Conservation (phyloP, 2,113 vertebrate species). For the Podiceps cristatus region DNA sequence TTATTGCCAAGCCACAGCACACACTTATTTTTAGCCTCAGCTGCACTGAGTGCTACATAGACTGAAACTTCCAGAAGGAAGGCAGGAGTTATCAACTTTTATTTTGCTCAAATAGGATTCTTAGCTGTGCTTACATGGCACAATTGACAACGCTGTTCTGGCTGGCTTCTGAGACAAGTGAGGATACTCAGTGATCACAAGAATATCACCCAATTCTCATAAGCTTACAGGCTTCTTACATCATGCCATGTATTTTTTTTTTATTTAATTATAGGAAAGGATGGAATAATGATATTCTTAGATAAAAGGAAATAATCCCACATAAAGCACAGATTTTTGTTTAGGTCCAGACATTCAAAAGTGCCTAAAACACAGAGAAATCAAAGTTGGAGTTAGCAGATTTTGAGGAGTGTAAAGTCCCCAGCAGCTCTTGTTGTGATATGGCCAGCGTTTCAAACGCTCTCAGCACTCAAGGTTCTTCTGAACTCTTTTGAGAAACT, state of each 20-base stretch:
- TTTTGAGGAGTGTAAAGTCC: constrained; percentile 17
- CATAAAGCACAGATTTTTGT: not conserved
- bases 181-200: not conserved
- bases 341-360: not conserved
- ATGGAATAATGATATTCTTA: not conserved
- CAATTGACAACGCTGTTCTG: not conserved
- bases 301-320: constrained; percentile 4
- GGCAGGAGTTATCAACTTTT: not conserved
- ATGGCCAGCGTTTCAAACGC: constrained; percentile 31
- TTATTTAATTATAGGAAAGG: not conserved
- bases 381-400: constrained; percentile 46
- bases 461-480: constrained; percentile 11
- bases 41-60: not conserved
- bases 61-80: not conserved
- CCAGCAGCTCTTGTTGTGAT: constrained; percentile 31
- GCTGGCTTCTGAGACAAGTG: not conserved
- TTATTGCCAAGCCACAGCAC: not conserved
- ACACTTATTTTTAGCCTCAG: not conserved
- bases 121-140: not conserved
- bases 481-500: constrained; percentile 50
- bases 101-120: not conserved
- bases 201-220: not conserved
- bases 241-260: not conserved
- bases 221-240: not conserved
- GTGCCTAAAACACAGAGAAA: constrained; percentile 1